Conservation (phyloP, 2,797 vertebrate genomes). For the Syngnathus rostellatus region DNA sequence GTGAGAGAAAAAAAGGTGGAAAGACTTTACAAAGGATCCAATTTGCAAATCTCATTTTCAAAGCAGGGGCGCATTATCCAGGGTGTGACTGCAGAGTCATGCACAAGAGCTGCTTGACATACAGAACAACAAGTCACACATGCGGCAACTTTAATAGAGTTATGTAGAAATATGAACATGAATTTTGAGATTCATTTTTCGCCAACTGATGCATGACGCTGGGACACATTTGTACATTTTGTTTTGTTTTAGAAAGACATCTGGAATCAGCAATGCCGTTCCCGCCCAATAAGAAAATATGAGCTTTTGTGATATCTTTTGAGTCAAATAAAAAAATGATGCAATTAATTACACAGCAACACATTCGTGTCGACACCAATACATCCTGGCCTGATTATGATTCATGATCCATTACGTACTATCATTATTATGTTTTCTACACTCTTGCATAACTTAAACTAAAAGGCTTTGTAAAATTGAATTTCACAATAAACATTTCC, state of each 20-base stretch:
- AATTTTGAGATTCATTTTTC: not conserved
- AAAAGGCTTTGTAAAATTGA: constrained; percentile 16
- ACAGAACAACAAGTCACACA: not conserved
- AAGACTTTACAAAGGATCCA: constrained; percentile 18
- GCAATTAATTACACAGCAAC: constrained; percentile 3
- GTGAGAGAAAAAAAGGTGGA: constrained; percentile 9
- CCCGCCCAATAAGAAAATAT: constrained; percentile 3
- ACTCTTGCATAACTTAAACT: constrained; percentile 6
- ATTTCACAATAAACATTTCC: not conserved
- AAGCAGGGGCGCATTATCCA: constrained; percentile 6
- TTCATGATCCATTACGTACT: constrained; percentile 12
- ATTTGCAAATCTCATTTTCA: constrained; percentile 26
- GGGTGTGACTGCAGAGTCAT: constrained; percentile 11
- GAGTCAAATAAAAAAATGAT: not conserved
- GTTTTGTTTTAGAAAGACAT: no score
- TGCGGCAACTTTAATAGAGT: not conserved
- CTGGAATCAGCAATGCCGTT: not conserved
- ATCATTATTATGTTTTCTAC: constrained; percentile 12
- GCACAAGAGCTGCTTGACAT: constrained; percentile 6
- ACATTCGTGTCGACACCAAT: constrained; percentile 13
- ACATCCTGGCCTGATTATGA: constrained; percentile 20
- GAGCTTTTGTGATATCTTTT: constrained; percentile 4
- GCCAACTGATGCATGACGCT: not conserved
- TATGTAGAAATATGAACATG: not conserved
- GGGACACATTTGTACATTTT: not conserved